phyloP scores from a whole-genome alignment of 2,113 vertebrate genomes.

The Syngnathus floridae region DNA sequence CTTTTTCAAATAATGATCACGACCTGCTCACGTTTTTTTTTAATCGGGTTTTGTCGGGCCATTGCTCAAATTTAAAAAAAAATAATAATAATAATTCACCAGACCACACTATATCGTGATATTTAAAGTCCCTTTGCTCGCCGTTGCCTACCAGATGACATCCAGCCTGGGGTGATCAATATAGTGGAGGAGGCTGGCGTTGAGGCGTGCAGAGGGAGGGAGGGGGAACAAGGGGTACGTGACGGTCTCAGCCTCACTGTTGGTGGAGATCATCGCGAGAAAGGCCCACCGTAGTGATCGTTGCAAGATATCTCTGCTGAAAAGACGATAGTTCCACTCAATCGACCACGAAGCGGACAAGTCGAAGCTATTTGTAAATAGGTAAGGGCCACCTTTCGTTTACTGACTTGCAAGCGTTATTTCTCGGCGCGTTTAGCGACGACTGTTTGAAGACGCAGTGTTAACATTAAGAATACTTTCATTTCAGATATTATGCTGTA shows the following conservation, averaged over 20 bases:
- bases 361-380: constrained; percentile 54
- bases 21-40: neutral
- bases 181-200: constrained; percentile 38
- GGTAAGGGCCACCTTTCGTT: constrained; percentile 41
- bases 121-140: neutral
- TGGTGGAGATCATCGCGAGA: constrained; percentile 63
- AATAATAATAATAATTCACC: too few species aligned
- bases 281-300: constrained; percentile 68
- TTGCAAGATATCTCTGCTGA: constrained; percentile 54
- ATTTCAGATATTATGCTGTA: too few species aligned
- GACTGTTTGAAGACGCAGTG: constrained; percentile 16
- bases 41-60: neutral
- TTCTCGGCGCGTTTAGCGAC: constrained; percentile 24
- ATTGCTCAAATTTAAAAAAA: neutral
- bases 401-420: neutral
- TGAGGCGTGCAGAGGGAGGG: neutral
- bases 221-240: constrained; percentile 27
- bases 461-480: neutral
- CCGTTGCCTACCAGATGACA: constrained; percentile 26
- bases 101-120: neutral
- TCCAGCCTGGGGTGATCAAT: constrained; percentile 47
- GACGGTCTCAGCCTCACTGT: constrained; percentile 60
- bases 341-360: constrained; percentile 55
- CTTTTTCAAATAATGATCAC: neutral
- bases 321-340: constrained; percentile 52